These are phyloP conservation scores for Lypha dubia DNA, from an alignment of 2,888 invertebrate species.

Conservation along the genomic window DNA sequence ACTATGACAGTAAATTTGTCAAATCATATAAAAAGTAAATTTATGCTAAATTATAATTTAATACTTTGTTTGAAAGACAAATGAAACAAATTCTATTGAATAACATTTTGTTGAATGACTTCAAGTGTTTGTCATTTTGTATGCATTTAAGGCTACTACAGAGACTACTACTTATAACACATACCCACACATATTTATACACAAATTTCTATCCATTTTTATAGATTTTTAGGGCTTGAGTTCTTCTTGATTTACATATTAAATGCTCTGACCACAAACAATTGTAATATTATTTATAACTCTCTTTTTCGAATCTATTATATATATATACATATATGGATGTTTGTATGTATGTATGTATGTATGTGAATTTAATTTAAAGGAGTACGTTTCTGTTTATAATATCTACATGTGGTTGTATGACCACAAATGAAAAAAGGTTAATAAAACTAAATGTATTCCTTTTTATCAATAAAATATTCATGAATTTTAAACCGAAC, in stretches of 20 bases:
- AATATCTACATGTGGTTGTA: background rate
- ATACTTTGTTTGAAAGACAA: slow-evolving; percentile 3
- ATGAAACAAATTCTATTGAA: slow-evolving; percentile 15
- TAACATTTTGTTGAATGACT: slow-evolving; percentile 1
- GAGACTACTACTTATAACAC: background rate
- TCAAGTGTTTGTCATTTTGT: background rate
- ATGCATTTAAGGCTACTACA: background rate
- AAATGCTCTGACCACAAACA: slow-evolving; percentile 54
- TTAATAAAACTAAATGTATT: slow-evolving; percentile 41
- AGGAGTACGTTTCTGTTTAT: background rate
- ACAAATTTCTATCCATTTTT: background rate
- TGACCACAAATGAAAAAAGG: slow-evolving; percentile 39
- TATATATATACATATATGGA: no score
- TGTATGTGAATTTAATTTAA: background rate
- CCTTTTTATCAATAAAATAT: slow-evolving; percentile 46
- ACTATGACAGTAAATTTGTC: background rate
- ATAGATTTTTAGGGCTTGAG: slow-evolving; percentile 17
- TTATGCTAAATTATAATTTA: slow-evolving; percentile 9
- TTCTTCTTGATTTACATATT: slow-evolving; percentile 49
- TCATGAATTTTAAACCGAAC: slow-evolving; percentile 50
- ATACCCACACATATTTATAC: background rate
- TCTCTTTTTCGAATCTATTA: slow-evolving; percentile 2
- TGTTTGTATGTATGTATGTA: no score
- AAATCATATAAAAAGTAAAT: background rate
- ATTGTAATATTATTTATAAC: slow-evolving; percentile 54